A percentile compares a stretch with the other conserved stretches of the same genome.
Evolutionary conservation across 2,888 invertebrate genomes (phyloP).

Genomic region (Serripes groenlandicus): DNA sequence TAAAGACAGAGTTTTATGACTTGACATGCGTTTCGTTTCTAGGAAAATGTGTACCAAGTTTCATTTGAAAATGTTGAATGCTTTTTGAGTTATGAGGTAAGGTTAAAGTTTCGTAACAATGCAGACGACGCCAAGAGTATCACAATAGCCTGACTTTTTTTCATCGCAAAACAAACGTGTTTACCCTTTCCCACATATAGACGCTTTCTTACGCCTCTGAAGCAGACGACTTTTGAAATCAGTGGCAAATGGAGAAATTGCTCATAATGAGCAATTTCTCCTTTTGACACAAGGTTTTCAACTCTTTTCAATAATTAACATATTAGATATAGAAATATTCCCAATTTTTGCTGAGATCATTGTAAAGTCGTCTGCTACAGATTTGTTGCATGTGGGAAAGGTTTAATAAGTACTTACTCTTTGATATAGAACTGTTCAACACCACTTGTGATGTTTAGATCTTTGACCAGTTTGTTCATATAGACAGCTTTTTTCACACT

Average conservation of each 20-base stretch:
- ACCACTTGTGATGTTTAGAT: conserved; percentile 74
- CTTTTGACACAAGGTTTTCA: background rate
- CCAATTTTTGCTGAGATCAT: background rate
- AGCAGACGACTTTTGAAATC: too few relatives aligned
- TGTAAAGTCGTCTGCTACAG: background rate
- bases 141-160: too few relatives aligned
- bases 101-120: too few relatives aligned
- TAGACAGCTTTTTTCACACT: conserved; percentile 82
- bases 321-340: background rate
- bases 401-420: conserved; percentile 74
- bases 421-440: conserved; percentile 74
- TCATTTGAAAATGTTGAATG: too few relatives aligned
- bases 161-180: too few relatives aligned
- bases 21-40: too few relatives aligned
- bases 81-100: too few relatives aligned
- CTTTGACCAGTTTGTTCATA: conserved; percentile 69
- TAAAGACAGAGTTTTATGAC: too few relatives aligned
- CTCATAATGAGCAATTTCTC: background rate
- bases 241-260: background rate
- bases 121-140: too few relatives aligned
- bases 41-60: too few relatives aligned
- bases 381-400: background rate
- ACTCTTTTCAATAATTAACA: background rate
- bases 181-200: too few relatives aligned
- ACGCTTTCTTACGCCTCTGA: too few relatives aligned